Percentiles rank a stretch among this genome's conserved stretches.
These are phyloP conservation scores for Microcebus jonahi DNA, from an alignment of 2,113 vertebrate species.

Conservation along the genomic window DNA sequence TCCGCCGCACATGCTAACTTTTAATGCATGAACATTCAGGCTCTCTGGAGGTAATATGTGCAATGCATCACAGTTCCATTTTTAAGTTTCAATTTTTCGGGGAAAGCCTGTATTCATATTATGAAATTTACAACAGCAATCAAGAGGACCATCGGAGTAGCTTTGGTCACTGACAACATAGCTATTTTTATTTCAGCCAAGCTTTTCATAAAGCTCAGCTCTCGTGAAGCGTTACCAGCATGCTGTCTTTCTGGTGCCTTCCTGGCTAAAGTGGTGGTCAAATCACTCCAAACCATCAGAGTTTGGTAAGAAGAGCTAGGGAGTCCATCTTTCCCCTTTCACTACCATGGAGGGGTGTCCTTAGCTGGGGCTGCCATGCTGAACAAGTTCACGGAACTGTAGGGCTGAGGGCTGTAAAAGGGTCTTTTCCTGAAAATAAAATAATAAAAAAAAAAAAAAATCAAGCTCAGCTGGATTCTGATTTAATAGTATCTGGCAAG, in stretches of 20 bases:
- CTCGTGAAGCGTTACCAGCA: neutral
- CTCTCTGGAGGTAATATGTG: neutral
- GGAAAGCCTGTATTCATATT: neutral
- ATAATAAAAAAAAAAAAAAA: constrained; percentile 68
- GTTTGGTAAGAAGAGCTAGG: neutral
- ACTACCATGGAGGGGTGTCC: neutral
- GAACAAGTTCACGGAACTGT: constrained; percentile 36
- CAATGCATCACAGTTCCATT: neutral
- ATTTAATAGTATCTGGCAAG: constrained; percentile 86
- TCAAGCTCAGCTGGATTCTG: constrained; percentile 81
- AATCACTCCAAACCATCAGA: neutral
- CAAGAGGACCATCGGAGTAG: neutral
- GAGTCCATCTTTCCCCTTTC: neutral
- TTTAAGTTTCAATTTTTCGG: constrained; percentile 20
- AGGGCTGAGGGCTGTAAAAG: constrained; percentile 71
- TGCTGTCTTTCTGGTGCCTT: neutral
- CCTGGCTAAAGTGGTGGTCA: neutral
- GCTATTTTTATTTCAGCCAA: neutral
- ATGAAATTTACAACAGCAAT: neutral
- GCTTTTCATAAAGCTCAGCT: neutral
- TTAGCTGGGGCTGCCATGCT: constrained; percentile 52
- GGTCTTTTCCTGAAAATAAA: constrained; percentile 76
- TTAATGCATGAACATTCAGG: neutral
- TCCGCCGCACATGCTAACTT: neutral
- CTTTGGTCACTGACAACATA: neutral